Percentiles rank a stretch among this genome's conserved stretches.
These are phyloP conservation scores for Sesamia nonagrioides DNA, from an alignment of 1,140 invertebrate species.

Conservation along the genomic window DNA sequence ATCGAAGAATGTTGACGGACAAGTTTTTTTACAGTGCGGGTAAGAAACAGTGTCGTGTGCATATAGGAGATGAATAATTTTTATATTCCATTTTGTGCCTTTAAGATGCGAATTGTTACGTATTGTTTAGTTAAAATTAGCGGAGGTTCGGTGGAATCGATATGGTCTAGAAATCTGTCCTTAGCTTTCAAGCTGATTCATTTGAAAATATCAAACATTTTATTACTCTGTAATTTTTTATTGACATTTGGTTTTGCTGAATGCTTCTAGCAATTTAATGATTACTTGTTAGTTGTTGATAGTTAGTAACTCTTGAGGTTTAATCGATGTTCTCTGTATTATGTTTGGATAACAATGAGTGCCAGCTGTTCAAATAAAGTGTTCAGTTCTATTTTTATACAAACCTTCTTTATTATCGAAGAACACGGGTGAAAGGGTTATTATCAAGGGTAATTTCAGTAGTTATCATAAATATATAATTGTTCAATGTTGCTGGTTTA, in stretches of 20 bases:
- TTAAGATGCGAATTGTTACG: conserved; percentile 3
- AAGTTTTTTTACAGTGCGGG: neutral
- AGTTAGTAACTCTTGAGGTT: conserved; percentile 8
- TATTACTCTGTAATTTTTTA: neutral
- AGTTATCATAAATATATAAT: neutral
- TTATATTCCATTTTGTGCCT: neutral
- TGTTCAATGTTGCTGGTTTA: neutral
- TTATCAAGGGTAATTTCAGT: conserved; percentile 6
- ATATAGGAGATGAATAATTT: no score
- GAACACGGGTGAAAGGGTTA: conserved; percentile 10
- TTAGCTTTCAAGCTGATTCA: neutral
- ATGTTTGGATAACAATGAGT: conserved; percentile 4
- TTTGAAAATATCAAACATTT: neutral
- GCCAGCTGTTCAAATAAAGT: conserved; percentile 27
- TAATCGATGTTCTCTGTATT: conserved; percentile 25
- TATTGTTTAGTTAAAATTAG: conserved; percentile 33
- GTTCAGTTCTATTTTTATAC: conserved; percentile 16
- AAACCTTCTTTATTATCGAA: conserved; percentile 14
- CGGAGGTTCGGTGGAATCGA: neutral
- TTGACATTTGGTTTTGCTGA: neutral
- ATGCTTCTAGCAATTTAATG: neutral
- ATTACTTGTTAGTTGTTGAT: neutral
- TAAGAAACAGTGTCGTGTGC: no score
- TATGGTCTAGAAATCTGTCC: neutral
- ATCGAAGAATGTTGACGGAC: conserved; percentile 33